Conservation (phyloP, 2,113 vertebrate species). For the Lophius piscatorius region DNA sequence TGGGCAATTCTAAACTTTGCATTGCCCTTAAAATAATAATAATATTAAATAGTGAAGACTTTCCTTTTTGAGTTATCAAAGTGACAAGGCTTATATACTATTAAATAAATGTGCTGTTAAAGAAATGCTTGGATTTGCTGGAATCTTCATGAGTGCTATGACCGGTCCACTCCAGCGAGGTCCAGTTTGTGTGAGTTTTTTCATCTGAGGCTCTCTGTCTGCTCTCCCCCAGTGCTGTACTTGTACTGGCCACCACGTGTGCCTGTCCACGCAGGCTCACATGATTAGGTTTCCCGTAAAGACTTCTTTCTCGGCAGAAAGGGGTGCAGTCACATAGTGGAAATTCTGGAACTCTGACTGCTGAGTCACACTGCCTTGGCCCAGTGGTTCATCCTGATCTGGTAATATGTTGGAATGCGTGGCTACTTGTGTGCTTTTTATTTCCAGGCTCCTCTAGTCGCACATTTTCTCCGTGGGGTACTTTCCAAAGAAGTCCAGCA, state of each 20-base stretch:
- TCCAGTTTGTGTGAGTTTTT: slow-evolving; percentile 30
- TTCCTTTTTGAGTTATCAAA: slow-evolving; percentile 66
- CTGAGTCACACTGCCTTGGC: slow-evolving; percentile 75
- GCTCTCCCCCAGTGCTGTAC: slow-evolving; percentile 17
- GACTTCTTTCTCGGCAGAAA: slow-evolving; percentile 58
- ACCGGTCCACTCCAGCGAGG: slow-evolving; percentile 24
- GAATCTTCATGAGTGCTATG: slow-evolving; percentile 26
- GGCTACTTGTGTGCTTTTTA: neutral
- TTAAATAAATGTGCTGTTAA: slow-evolving; percentile 56
- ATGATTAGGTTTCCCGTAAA: slow-evolving; percentile 72
- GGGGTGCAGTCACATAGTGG: slow-evolving; percentile 54
- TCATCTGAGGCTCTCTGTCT: slow-evolving; percentile 21
- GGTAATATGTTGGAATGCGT: slow-evolving; percentile 38
- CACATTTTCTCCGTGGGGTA: slow-evolving; percentile 21
- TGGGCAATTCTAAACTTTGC: slow-evolving; percentile 46
- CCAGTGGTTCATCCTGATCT: slow-evolving; percentile 58
- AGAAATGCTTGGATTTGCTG: slow-evolving; percentile 56
- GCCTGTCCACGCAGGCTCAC: slow-evolving; percentile 57
- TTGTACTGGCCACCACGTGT: slow-evolving; percentile 41
- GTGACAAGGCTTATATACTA: slow-evolving; percentile 59
- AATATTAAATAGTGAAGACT: slow-evolving; percentile 50
- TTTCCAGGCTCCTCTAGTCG: slow-evolving; percentile 20
- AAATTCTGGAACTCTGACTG: slow-evolving; percentile 66
- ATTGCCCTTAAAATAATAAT: slow-evolving; percentile 44
- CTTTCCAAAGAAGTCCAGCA: slow-evolving; percentile 71